These are phyloP conservation scores for Zosterops japonicus DNA, from an alignment of 2,113 vertebrate species.

Conservation along the genomic window DNA sequence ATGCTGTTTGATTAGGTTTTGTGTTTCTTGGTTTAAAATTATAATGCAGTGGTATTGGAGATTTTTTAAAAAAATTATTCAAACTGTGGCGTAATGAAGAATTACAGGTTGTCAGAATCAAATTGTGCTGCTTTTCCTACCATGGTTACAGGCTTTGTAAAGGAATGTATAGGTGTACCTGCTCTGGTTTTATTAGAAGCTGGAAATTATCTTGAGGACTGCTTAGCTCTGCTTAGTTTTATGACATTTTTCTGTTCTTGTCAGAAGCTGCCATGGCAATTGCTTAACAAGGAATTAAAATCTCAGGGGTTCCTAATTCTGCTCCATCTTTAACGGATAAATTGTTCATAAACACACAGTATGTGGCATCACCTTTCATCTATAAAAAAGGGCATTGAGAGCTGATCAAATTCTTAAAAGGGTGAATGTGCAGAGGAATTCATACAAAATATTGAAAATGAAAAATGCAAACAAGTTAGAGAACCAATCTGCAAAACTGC, in stretches of 20 bases:
- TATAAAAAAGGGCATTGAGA: not conserved
- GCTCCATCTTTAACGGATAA: not conserved
- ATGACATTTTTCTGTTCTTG: slow-evolving; percentile 29
- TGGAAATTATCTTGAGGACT: slow-evolving; percentile 12
- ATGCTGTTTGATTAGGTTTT: not conserved
- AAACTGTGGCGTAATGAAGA: not conserved
- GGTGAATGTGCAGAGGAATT: not conserved
- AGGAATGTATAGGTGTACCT: not conserved
- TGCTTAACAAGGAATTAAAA: slow-evolving; percentile 5
- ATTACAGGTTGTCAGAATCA: slow-evolving; percentile 64
- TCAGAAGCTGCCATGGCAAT: slow-evolving; percentile 22
- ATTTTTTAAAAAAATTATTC: not conserved
- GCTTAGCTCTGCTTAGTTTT: slow-evolving; percentile 5
- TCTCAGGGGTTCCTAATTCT: not conserved
- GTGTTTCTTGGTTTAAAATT: not conserved
- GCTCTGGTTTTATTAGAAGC: slow-evolving; percentile 9
- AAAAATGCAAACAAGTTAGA: not conserved
- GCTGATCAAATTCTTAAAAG: not conserved
- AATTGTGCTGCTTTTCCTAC: not conserved
- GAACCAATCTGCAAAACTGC: not conserved
- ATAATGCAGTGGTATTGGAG: not conserved
- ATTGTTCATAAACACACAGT: not conserved
- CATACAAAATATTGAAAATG: not conserved
- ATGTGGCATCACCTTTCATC: not conserved
- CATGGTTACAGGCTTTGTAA: slow-evolving; percentile 40